Base-by-base conservation (phyloP, 1,140 invertebrate genomes). In the Zaprionus gabonicus region DNA sequence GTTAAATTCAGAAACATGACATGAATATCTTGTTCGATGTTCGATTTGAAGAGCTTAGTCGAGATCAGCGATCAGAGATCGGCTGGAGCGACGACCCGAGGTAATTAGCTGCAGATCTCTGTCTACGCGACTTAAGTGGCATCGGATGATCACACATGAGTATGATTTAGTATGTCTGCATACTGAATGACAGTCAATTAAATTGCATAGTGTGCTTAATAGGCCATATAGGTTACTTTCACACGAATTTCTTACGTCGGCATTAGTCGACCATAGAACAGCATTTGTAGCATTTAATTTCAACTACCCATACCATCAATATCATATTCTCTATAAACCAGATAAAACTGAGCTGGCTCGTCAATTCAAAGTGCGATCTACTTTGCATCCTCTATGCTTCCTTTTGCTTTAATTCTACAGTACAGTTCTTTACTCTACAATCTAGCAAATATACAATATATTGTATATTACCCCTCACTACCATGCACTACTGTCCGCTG, bases 1-100 rank as follows among this genome's bases (percentile, higher is more conserved):
- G 64, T 56, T 66, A 66, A 66, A 66, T 56, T 41, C 64, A 56
- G 64, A 66, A 57, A 66, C 53, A 66, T 66, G 64, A 66, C 51
- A 55, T 65, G 64, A 23, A 63, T 63, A 63, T 63, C 44, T 49
- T 63, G 60, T 49, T 51, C 44, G 36, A 36, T 51, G 46, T 51
- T 25, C 46, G 46, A 66, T 66, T 66, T 25, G 12, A 41, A 28
- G 62, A 38, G 31, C 25, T 65, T 38, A 28, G 36, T 25, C 27
- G n/a, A 66, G 64, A 5, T 59, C 57, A 23, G 20, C 1, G 10
- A n/a, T 6, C 57, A 23, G 20, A 4, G 10, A n/a, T 6, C 46
- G 41, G n/a, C 9, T 46, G 41, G 41, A 25, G 20, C 46, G 46
- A 25, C 46, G 46, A 25, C 46, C 20, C 46, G 46, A 51, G 46